A percentile compares a stretch with the other conserved stretches of the same genome.
These are phyloP conservation scores for Gavia stellata DNA, from an alignment of 2,113 vertebrate genomes.

Conservation along the genomic window DNA sequence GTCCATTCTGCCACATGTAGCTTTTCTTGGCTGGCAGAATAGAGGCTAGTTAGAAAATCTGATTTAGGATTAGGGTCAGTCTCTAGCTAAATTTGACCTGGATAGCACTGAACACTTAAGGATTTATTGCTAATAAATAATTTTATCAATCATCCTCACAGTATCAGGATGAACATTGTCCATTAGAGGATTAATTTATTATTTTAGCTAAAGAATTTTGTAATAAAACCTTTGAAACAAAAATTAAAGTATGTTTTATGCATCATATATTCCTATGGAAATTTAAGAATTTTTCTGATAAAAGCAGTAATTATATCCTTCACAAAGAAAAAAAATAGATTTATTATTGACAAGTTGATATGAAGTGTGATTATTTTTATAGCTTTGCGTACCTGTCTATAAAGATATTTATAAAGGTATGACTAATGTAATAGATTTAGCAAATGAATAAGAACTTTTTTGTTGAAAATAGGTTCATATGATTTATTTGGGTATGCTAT, in stretches of 20 bases:
- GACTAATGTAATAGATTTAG: not conserved
- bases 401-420: not conserved
- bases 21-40: not conserved
- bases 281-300: not conserved
- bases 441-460: not conserved
- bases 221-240: not conserved
- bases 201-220: not conserved
- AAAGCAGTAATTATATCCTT: not conserved
- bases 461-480: not conserved
- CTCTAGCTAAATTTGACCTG: not conserved
- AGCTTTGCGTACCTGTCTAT: not conserved
- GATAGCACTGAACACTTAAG: not conserved
- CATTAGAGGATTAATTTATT: not conserved
- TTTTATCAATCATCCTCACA: not conserved
- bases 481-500: not conserved
- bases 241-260: not conserved
- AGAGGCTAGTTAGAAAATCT: not conserved
- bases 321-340: not conserved
- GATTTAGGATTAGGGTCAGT: slow-evolving; percentile 4
- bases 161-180: not conserved
- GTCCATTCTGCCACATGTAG: not conserved
- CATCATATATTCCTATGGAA: not conserved
- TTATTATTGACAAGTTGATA: not conserved
- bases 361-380: not conserved
- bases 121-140: not conserved